Evolutionary conservation across 2,797 vertebrate genomes (phyloP).

Genomic region (Denticeps clupeoides): DNA sequence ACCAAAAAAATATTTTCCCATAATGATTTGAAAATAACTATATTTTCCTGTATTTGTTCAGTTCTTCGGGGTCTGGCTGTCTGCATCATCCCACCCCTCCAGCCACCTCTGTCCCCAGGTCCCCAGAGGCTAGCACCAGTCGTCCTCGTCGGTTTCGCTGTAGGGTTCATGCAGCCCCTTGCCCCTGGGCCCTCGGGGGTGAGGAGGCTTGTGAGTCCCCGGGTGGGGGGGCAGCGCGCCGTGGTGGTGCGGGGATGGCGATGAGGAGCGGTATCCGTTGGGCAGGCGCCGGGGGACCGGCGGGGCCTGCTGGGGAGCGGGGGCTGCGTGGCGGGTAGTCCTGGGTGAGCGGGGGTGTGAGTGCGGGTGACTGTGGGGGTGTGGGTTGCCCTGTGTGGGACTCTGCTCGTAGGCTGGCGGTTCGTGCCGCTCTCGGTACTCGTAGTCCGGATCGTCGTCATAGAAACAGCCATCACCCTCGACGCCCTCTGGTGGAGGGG

Average conservation of each 20-base stretch:
- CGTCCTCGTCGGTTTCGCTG: slow-evolving; percentile 82
- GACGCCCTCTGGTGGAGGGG: slow-evolving; percentile 25
- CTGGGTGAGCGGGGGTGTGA: slow-evolving; percentile 68
- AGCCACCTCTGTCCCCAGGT: slow-evolving; percentile 32
- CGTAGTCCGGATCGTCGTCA: slow-evolving; percentile 56
- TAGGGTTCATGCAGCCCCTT: slow-evolving; percentile 83
- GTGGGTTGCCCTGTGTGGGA: slow-evolving; percentile 57
- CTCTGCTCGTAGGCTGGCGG: slow-evolving; percentile 62
- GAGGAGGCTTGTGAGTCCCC: slow-evolving; percentile 56
- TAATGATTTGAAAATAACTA: no score
- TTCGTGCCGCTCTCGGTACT: slow-evolving; percentile 52
- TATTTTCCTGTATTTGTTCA: no score
- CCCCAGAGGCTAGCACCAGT: slow-evolving; percentile 85
- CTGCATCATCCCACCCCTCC: slow-evolving; percentile 6
- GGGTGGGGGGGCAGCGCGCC: slow-evolving; percentile 38
- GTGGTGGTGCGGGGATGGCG: slow-evolving; percentile 60
- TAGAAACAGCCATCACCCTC: slow-evolving; percentile 65
- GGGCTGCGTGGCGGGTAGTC: slow-evolving; percentile 59
- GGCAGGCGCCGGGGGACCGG: slow-evolving; percentile 61
- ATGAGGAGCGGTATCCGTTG: slow-evolving; percentile 80
- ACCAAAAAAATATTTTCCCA: no score
- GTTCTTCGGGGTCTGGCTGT: not conserved
- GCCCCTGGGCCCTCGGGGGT: slow-evolving; percentile 54
- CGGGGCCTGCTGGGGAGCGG: slow-evolving; percentile 45
- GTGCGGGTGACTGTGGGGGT: slow-evolving; percentile 48